phyloP scores from a whole-genome alignment of 1,140 invertebrate genomes.

The Bombus terrestris region DNA sequence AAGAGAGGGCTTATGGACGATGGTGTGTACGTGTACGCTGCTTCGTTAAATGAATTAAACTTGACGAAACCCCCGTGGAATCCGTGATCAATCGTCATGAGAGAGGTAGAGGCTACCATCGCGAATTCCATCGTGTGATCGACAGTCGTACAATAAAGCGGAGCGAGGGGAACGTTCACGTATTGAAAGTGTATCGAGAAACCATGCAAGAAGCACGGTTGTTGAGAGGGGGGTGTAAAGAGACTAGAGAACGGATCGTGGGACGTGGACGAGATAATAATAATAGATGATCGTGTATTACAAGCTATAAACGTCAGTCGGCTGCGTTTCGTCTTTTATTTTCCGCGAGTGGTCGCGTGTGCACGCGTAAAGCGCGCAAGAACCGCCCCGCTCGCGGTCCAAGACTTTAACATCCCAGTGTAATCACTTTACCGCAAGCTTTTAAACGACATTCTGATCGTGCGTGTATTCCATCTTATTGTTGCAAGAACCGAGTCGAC shows the following conservation, averaged over 20 bases:
- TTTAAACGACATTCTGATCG: constrained; percentile 69
- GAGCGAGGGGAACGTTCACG: not conserved
- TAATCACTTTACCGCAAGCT: constrained; percentile 66
- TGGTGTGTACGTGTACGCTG: no score
- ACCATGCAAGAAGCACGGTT: constrained; percentile 33
- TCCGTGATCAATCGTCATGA: not conserved
- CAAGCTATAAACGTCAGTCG: constrained; percentile 68
- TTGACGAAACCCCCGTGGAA: not conserved
- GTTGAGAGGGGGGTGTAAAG: constrained; percentile 4
- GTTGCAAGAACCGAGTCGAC: constrained; percentile 57
- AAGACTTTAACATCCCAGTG: constrained; percentile 53
- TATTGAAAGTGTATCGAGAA: constrained; percentile 5
- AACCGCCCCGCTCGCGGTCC: constrained; percentile 49
- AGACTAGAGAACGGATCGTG: constrained; percentile 47
- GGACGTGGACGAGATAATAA: constrained; percentile 69
- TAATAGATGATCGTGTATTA: constrained; percentile 71
- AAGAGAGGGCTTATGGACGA: no score
- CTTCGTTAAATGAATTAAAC: no score
- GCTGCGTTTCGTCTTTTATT: constrained; percentile 58
- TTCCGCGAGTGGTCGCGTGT: constrained; percentile 60
- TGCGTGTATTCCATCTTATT: constrained; percentile 62
- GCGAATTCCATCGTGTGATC: not conserved
- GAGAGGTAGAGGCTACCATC: not conserved
- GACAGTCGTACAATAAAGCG: not conserved
- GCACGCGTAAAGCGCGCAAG: constrained; percentile 54